Percentiles rank a stretch among this genome's conserved stretches.
These are phyloP conservation scores for Clupea harengus DNA, from an alignment of 2,113 vertebrate species.

Conservation along the genomic window DNA sequence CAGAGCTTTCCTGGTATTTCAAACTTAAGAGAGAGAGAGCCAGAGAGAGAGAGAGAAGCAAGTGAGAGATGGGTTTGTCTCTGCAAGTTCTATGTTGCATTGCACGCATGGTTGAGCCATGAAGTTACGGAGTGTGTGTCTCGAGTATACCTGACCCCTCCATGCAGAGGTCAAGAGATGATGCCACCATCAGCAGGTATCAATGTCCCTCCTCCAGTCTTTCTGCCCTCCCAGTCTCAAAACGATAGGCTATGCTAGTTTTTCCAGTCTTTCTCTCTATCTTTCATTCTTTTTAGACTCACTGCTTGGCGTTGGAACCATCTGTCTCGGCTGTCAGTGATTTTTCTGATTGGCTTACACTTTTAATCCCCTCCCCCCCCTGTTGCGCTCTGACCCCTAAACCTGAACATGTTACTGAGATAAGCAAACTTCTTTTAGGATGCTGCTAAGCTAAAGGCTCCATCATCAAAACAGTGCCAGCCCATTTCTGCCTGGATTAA, in stretches of 20 bases:
- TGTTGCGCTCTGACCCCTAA: neutral
- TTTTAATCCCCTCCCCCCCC: neutral
- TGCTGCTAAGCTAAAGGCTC: neutral
- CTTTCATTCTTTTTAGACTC: neutral
- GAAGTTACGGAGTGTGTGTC: conserved; percentile 23
- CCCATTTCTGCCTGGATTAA: too few relatives aligned
- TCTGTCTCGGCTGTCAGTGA: conserved; percentile 1
- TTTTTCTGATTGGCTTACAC: neutral
- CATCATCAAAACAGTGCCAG: too few relatives aligned
- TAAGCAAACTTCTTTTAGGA: neutral
- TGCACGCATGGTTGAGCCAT: conserved; percentile 23
- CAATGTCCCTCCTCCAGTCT: neutral
- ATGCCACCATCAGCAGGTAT: conserved; percentile 36
- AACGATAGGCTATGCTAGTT: neutral
- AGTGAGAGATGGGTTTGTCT: neutral
- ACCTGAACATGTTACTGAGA: neutral
- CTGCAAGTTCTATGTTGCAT: neutral
- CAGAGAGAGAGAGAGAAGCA: neutral
- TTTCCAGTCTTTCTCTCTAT: neutral
- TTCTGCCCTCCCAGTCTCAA: neutral
- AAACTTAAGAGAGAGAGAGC: neutral
- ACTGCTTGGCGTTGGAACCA: neutral
- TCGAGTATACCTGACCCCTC: conserved; percentile 15
- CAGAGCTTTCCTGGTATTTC: neutral
- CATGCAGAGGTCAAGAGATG: conserved; percentile 33